phyloP scores from a whole-genome alignment of 2,797 vertebrate genomes.

The Danio kyathit region DNA sequence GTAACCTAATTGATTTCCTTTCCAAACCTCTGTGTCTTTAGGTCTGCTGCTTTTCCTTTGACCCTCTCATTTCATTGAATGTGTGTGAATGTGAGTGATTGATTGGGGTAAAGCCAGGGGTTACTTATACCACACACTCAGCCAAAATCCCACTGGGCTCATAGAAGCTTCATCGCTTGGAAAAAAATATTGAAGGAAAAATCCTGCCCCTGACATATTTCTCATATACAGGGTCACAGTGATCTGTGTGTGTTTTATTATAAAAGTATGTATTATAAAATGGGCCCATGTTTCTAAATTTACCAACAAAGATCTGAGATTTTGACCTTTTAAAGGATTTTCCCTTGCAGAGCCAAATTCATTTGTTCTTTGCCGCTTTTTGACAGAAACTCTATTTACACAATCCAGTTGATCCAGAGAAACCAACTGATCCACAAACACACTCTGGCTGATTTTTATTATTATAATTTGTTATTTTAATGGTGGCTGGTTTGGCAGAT shows the following conservation, averaged over 20 bases:
- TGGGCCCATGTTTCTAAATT: slow-evolving; percentile 12
- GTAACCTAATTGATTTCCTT: slow-evolving; percentile 46
- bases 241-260: background rate
- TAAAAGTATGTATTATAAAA: background rate
- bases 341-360: background rate
- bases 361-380: slow-evolving; percentile 1
- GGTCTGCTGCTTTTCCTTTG: slow-evolving; percentile 15
- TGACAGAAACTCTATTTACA: background rate
- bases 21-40: slow-evolving; percentile 35
- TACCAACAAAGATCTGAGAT: background rate
- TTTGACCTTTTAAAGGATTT: slow-evolving; percentile 20
- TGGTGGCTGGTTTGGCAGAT: background rate
- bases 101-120: slow-evolving; percentile 18
- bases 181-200: slow-evolving; percentile 6
- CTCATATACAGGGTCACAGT: slow-evolving; percentile 23
- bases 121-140: slow-evolving; percentile 25
- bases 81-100: slow-evolving; percentile 35
- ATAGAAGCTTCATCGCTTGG: background rate
- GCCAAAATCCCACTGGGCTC: slow-evolving; percentile 25
- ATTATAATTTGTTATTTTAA: background rate
- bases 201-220: slow-evolving; percentile 12
- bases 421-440: slow-evolving; percentile 7
- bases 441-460: background rate
- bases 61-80: slow-evolving; percentile 34
- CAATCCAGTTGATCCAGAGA: slow-evolving; percentile 12